phyloP scores from a whole-genome alignment of 2,797 vertebrate genomes.

The Limosa lapponica region DNA sequence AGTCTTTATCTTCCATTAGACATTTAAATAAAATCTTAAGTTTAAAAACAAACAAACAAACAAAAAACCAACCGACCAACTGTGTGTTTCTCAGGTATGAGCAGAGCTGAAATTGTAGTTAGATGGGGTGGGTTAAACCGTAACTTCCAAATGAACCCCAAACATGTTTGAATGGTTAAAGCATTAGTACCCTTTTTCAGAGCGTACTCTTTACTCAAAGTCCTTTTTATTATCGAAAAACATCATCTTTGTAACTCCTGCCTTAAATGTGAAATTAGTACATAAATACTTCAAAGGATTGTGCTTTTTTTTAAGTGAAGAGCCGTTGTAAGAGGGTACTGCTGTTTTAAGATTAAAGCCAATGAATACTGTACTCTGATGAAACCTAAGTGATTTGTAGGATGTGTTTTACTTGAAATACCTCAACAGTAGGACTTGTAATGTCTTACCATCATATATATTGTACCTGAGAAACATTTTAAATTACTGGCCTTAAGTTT shows the following conservation, averaged over 20 bases:
- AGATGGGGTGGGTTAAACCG: constrained; percentile 56
- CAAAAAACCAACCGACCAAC: constrained; percentile 20
- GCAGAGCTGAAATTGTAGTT: constrained; percentile 55
- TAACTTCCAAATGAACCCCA: constrained; percentile 56
- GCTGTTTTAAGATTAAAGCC: constrained; percentile 35
- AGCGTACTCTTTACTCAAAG: constrained; percentile 49
- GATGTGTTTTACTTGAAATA: constrained; percentile 9
- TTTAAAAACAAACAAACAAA: constrained; percentile 17
- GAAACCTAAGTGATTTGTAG: not conserved
- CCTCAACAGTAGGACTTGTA: constrained; percentile 17
- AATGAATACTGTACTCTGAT: not conserved
- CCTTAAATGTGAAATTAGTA: not conserved
- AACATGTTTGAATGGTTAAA: constrained; percentile 49
- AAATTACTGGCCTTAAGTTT: constrained; percentile 81
- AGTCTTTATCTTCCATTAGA: constrained; percentile 97
- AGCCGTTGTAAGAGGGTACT: constrained; percentile 48
- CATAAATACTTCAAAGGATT: not conserved
- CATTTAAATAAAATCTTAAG: constrained; percentile 80
- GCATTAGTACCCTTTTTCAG: constrained; percentile 72
- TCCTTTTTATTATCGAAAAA: not conserved
- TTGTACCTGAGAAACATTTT: constrained; percentile 96
- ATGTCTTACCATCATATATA: constrained; percentile 31
- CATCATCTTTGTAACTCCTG: not conserved
- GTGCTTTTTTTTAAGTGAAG: not conserved
- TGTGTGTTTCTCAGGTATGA: constrained; percentile 96